Percentiles rank a stretch among this genome's conserved stretches.
These are phyloP conservation scores for Burhinus bistriatus DNA, from an alignment of 2,113 vertebrate genomes.

Conservation along the genomic window DNA sequence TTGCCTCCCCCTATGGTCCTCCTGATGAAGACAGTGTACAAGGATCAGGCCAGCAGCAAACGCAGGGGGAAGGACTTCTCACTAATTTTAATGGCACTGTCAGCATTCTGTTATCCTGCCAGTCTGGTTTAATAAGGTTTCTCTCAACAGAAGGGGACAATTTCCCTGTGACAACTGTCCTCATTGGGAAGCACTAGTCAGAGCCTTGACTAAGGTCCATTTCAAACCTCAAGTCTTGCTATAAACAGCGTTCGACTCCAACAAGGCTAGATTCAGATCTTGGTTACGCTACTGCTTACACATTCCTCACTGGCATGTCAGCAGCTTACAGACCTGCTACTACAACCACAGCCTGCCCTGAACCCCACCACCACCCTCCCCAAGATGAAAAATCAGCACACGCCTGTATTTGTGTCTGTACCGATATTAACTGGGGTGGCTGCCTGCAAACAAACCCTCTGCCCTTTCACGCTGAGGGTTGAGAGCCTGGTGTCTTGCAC, in stretches of 20 bases:
- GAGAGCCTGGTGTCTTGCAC: background rate
- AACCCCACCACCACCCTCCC: background rate
- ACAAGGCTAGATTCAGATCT: background rate
- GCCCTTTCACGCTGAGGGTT: background rate
- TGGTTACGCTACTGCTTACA: fast-evolving
- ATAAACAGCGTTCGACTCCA: background rate
- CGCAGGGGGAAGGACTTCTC: background rate
- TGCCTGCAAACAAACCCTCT: background rate
- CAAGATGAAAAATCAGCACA: background rate
- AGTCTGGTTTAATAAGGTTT: background rate
- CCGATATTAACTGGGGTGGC: background rate
- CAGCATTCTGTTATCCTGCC: background rate
- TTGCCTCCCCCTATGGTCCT: background rate
- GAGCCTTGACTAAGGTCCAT: background rate
- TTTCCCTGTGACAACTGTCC: background rate
- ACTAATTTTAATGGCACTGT: background rate
- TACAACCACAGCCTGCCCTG: background rate
- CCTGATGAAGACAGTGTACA: background rate
- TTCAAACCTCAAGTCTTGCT: background rate
- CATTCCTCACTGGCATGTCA: background rate
- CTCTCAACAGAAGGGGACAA: background rate
- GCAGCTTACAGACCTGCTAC: background rate
- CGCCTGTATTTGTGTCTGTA: background rate
- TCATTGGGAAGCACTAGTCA: background rate
- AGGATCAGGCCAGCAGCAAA: background rate